phyloP scores from a whole-genome alignment of 1,140 invertebrate species.

The Pectinophora gossypiella region DNA sequence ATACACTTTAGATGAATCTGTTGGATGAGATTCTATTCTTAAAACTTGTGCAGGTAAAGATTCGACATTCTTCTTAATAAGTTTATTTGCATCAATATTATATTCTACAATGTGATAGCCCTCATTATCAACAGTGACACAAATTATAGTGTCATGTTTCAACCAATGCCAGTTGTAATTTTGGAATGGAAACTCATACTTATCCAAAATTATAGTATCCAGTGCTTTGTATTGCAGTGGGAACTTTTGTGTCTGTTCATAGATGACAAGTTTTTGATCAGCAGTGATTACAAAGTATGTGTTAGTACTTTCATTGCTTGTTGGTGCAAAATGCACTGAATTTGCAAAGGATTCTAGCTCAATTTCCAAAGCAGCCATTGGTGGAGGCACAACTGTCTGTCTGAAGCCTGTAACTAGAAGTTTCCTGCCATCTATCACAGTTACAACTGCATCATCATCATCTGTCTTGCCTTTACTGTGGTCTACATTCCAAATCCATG shows the following conservation, averaged over 20 bases:
- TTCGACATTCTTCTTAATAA: constrained; percentile 23
- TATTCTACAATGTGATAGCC: constrained; percentile 45
- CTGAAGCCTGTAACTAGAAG: constrained; percentile 85
- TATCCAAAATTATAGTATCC: constrained; percentile 30
- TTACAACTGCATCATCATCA: constrained; percentile 78
- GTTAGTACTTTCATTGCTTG: constrained; percentile 48
- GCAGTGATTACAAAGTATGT: constrained; percentile 50
- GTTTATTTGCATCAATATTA: constrained; percentile 30
- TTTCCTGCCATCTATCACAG: constrained; percentile 87
- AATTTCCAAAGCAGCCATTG: constrained; percentile 83
- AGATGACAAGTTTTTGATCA: constrained; percentile 43
- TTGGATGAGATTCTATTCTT: constrained; percentile 39
- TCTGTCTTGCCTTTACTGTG: constrained; percentile 70
- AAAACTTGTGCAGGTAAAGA: constrained; percentile 34
- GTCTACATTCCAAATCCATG: constrained; percentile 79
- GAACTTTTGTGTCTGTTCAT: constrained; percentile 43
- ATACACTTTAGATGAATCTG: constrained; percentile 25
- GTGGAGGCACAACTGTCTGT: constrained; percentile 86
- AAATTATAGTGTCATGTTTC: constrained; percentile 31
- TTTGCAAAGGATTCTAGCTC: constrained; percentile 76
- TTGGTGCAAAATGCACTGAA: constrained; percentile 77
- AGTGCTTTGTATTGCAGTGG: constrained; percentile 43
- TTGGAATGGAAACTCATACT: constrained; percentile 49
- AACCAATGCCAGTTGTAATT: constrained; percentile 60
- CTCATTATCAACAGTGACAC: constrained; percentile 28